Base-by-base conservation (phyloP, 2,888 invertebrate genomes). In the Stenoptilia bipunctidactyla region DNA sequence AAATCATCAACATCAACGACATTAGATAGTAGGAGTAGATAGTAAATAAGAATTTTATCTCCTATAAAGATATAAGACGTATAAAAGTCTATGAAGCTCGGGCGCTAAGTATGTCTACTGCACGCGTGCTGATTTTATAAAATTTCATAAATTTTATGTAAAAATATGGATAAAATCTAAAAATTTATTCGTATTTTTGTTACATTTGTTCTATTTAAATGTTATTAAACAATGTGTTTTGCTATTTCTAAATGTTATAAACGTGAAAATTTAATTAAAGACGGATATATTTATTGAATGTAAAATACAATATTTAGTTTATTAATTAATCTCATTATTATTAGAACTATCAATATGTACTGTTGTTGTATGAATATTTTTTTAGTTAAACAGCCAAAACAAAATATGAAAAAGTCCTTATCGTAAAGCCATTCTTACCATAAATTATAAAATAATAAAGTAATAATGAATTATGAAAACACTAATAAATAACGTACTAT, bases 91-190 rank as follows among this genome's bases (percentile, higher is more conserved):
- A 69, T 58, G 62, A 67, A 50, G 76, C 77, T 74, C 67, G 70
- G 70, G 69, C 58, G 77, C 76, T 77, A 66, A 65, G 63, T 56
- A 71, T 76, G 76, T 77, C 68, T 20, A 71, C 53, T 69, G 79
- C 82, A 80, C 80, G 82, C 79, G 70, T 73, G 73, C 73, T 71
- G 56, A 43, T 27, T n/a, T 30, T 14, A 40, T 45, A 43, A 45
- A 39, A 38, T 43, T 43, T 40, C 9, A 15, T 38, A 39, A 41
- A 34, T 34, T 45, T 25, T 37, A 48, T 58, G 53, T 53, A 52
- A 53, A 46, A 58, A 59, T 53, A 50, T 55, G 55, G 55, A 56
- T 56, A 56, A 45, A 54, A 47, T 51, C 10, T 13, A 27, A 37
- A 12, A 13, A 20, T 37, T 25, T 27, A 8, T 5, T 13, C 8